phyloP scores from a whole-genome alignment of 2,797 vertebrate species.

The Eleutherodactylus coqui region DNA sequence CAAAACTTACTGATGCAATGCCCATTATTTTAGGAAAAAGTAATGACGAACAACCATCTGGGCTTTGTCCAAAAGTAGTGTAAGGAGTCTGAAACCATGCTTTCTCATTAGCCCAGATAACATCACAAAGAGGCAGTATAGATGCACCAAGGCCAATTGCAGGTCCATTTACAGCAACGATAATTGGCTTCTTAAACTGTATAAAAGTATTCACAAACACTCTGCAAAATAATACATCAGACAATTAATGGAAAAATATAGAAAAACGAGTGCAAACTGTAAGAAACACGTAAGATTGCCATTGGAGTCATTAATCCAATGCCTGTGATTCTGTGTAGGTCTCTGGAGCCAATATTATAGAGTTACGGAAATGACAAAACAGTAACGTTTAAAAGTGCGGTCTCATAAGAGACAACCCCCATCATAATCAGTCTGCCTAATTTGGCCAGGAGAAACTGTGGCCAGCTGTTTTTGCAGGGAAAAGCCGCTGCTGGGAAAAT shows the following conservation, averaged over 20 bases:
- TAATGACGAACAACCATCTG: conserved; percentile 92
- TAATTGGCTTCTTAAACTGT: conserved; percentile 98
- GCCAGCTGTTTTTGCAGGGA: no score
- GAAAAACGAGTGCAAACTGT: not conserved
- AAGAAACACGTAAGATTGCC: not conserved
- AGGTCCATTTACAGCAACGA: conserved; percentile 94
- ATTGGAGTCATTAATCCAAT: not conserved
- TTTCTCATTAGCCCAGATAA: conserved; percentile 98
- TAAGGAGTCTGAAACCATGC: conserved; percentile 99
- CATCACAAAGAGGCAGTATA: conserved; percentile 94
- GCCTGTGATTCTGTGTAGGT: not conserved
- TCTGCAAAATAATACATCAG: conserved; percentile 74
- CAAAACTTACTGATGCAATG: conserved; percentile 88
- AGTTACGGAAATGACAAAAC: no score
- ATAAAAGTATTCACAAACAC: conserved; percentile 97
- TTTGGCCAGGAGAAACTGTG: no score
- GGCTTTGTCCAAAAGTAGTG: conserved; percentile 92
- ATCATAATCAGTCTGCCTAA: no score
- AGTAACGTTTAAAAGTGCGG: not conserved
- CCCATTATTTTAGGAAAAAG: conserved; percentile 97
- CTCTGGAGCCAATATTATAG: not conserved
- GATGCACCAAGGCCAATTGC: conserved; percentile 94
- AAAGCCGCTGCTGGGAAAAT: no score
- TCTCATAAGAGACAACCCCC: no score
- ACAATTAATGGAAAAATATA: not conserved